These are phyloP conservation scores for Malthinus flaveolus DNA, from an alignment of 2,888 invertebrate genomes.

Conservation along the genomic window DNA sequence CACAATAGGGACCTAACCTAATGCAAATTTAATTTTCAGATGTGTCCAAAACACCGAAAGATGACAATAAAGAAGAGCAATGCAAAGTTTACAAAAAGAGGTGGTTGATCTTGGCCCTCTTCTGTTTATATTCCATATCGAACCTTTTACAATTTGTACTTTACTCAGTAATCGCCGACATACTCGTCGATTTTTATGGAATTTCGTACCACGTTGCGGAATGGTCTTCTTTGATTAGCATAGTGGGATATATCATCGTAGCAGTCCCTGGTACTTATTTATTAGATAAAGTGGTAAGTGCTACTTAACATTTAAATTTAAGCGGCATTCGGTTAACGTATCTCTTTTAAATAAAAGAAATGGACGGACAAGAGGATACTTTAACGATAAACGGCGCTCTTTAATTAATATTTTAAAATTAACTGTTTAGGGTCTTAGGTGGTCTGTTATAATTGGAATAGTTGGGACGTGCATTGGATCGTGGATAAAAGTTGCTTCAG, in stretches of 20 bases:
- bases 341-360: no score
- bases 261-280: not conserved
- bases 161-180: not conserved
- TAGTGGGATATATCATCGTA: not conserved
- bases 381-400: no score
- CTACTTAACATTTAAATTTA: no score
- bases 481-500: no score
- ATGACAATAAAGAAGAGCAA: not conserved
- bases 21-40: no score
- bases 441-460: no score
- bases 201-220: not conserved
- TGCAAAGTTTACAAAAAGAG: not conserved
- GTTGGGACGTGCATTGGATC: no score
- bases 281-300: not conserved
- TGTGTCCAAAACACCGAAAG: no score
- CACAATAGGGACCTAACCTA: not conserved
- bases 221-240: not conserved
- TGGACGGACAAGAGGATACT: no score
- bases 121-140: not conserved
- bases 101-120: not conserved
- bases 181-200: not conserved
- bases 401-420: no score
- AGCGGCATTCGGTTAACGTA: no score
- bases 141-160: not conserved
- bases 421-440: no score